phyloP scores from a whole-genome alignment of 2,797 vertebrate species.

The Dendrocincla fuliginosa region DNA sequence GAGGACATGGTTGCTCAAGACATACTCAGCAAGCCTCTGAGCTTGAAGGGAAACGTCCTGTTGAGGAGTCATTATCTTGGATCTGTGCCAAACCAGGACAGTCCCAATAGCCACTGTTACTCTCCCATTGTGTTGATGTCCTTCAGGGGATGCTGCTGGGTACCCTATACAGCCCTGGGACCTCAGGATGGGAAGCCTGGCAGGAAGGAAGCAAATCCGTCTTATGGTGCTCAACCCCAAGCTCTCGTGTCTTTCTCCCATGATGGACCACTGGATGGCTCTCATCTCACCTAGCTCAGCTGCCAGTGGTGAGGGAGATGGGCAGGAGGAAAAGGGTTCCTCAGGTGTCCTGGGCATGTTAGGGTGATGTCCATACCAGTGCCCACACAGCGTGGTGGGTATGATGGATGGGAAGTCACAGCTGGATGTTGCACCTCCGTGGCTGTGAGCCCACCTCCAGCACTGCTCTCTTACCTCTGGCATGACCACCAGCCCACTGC shows the following conservation, averaged over 20 bases:
- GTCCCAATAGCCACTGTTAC: not conserved
- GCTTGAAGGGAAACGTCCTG: not conserved
- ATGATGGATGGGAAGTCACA: not conserved
- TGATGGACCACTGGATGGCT: not conserved
- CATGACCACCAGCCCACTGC: not conserved
- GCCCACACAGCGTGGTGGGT: rapidly evolving
- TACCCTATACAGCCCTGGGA: not conserved
- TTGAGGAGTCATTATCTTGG: not conserved
- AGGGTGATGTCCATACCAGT: not conserved
- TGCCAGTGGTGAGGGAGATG: not conserved
- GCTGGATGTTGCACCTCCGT: not conserved
- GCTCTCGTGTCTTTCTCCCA: not conserved
- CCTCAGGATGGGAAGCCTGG: not conserved
- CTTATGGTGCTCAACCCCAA: rapidly evolving
- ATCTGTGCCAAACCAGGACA: not conserved
- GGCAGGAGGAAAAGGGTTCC: not conserved
- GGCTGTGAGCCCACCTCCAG: not conserved
- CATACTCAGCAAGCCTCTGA: rapidly evolving
- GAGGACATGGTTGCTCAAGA: not conserved
- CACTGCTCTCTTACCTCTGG: not conserved
- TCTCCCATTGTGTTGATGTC: not conserved
- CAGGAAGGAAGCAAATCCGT: rapidly evolving
- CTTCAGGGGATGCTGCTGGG: not conserved
- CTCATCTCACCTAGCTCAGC: rapidly evolving
- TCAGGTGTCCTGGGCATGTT: not conserved